Percentiles rank a stretch among this genome's conserved stretches.
Evolutionary conservation across 2,888 invertebrate genomes (phyloP).

Genomic region (Lochmaea crataegi): DNA sequence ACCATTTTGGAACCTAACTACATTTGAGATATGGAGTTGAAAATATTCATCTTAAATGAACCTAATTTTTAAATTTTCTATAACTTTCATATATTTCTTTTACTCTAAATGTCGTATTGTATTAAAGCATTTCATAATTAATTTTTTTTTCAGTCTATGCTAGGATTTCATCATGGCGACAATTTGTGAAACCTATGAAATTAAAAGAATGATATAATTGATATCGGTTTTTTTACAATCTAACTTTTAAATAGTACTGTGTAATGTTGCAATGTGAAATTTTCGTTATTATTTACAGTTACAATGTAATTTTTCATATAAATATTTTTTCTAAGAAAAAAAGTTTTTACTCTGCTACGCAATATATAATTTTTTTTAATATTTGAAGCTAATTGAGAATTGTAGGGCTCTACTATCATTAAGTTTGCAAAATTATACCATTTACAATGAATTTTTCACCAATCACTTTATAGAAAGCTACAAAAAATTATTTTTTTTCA

Average conservation of each 20-base stretch:
- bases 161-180: slow-evolving; percentile 65
- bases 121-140: slow-evolving; percentile 58
- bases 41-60: slow-evolving; percentile 24
- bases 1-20: background rate
- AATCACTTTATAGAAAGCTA: too few species aligned
- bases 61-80: slow-evolving; percentile 29
- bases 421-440: too few species aligned
- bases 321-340: too few species aligned
- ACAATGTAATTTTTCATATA: too few species aligned
- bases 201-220: slow-evolving; percentile 59
- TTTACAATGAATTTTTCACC: too few species aligned
- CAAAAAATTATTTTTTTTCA: too few species aligned
- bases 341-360: too few species aligned
- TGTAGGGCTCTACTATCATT: too few species aligned
- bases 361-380: too few species aligned
- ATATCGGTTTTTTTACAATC: slow-evolving; percentile 55
- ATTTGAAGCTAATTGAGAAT: too few species aligned
- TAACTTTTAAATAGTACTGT: slow-evolving; percentile 49
- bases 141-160: slow-evolving; percentile 61
- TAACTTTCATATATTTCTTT: slow-evolving; percentile 49
- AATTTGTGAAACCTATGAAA: slow-evolving; percentile 61
- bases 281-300: slow-evolving; percentile 1
- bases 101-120: slow-evolving; percentile 55
- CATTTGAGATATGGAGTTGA: background rate
- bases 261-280: slow-evolving; percentile 51